Evolutionary conservation across 1,140 invertebrate species (phyloP).

Genomic region (Pseudachorutes palmiensis): DNA sequence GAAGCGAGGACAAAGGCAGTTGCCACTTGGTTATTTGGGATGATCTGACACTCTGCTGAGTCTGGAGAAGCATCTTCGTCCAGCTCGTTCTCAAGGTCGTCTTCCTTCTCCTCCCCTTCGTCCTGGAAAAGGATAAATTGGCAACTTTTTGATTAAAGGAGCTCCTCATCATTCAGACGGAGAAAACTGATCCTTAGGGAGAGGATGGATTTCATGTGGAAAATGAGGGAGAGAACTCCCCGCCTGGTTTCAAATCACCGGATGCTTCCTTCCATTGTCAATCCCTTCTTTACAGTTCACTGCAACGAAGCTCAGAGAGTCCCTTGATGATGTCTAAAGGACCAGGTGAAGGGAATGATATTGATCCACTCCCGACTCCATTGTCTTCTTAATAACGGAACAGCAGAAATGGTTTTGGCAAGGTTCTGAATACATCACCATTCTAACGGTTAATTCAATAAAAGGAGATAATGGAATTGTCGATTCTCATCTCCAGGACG

Average conservation of each 20-base stretch:
- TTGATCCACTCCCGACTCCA: neutral
- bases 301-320: no score
- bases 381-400: neutral
- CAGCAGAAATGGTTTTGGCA: neutral
- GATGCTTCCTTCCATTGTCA: neutral
- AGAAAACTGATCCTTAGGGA: neutral
- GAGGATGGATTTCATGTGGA: neutral
- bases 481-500: constrained; percentile 13
- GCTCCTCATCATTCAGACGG: no score
- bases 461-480: constrained; percentile 24
- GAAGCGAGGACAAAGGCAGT: constrained; percentile 79
- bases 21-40: constrained; percentile 72
- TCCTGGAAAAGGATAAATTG: constrained; percentile 46
- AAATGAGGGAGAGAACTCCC: neutral
- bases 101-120: constrained; percentile 62
- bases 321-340: no score
- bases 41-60: constrained; percentile 67
- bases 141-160: no score
- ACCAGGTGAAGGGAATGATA: neutral
- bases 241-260: neutral
- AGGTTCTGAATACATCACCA: constrained; percentile 7
- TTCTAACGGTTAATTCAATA: constrained; percentile 24
- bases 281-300: neutral
- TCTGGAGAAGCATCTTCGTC: constrained; percentile 45
- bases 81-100: constrained; percentile 41